Evolutionary conservation across 2,113 vertebrate genomes (phyloP), one percentile per base, ranked within the genome.

Genomic region (Macquaria australasica): DNA sequence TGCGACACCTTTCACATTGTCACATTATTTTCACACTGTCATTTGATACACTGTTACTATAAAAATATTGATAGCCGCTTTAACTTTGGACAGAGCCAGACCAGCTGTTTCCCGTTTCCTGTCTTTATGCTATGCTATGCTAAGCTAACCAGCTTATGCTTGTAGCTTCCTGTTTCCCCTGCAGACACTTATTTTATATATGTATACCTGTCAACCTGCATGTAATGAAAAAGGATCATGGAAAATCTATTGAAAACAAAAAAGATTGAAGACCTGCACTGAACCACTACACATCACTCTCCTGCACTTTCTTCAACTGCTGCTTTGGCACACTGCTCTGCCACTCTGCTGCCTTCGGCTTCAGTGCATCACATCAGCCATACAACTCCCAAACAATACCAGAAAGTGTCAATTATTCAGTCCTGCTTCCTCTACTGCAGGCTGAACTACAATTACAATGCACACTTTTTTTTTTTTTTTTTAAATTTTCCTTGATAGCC

Each of bases 401-500:
- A 3, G 21, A 23, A 45, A 68, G 37, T 69, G 60, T 62, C 41
- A 69, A 82, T 56, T n/a, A 60, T 20, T 23, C 68, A 23, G 12
- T 1, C 0, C 28, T 34, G 10, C 56, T 39, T 60, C 56, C 6
- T 48, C 28, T 53, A 3, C 72, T 66, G 62, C 23, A 34, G 4
- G 48, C 55, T 70, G 43, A 70, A 43, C 60, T 31, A 15, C n/a
- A 58, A 68, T 63, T 73, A 23, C 18, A 63, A 23, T 63, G 31
- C 50, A 21, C 50, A 23, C 31, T 56, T 59, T 41, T 37, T 31
- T 31, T 31, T 31, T n/a, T 56, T 59, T 41, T 37, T 31, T 31
- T 31, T 31, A 31, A 31, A 0, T 70, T 70, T 59, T 45, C 39
- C 41, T 56, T 34, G 12, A 74, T 21, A 14, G 15, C 8, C 25